Base-by-base conservation (phyloP, 2,888 invertebrate genomes). In the Belgica antarctica region DNA sequence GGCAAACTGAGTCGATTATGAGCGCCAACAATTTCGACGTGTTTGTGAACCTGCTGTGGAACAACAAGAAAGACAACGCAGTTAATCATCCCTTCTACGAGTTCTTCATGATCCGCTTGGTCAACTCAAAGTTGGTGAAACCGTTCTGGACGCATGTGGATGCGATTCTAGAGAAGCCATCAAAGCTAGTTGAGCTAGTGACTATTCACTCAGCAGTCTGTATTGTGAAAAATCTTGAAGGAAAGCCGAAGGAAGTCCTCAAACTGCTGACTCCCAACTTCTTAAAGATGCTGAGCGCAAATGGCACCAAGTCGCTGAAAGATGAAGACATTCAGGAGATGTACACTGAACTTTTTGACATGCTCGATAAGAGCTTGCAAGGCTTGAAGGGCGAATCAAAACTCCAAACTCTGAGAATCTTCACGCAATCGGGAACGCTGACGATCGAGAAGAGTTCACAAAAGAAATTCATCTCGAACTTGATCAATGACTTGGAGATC, bases 391-490 rank as follows among this genome's bases (percentile, higher is more conserved):
- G 31, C 8, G 25, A 57, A 7, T 15, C 24, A 7, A 70, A 70
- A 12, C 79, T 89, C 1, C 79, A 81, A 7, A 81, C 86, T 2
- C 77, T 91, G 36, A 85, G 85, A 71, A 87, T 85, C 74, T 77
- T 91, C 1, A 79, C 89, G 8, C 81, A 85, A 76, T 89, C 89
- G 0, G 89, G 90, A 2, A 86, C 86, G 74, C 84, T 90, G 72
- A 86, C 87, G 78, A 87, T 90, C 72, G 89, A 89, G 75, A 89
- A 89, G 79, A 85, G 86, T 46, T 61, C 59, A 3, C 25, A 10
- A 4, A 70, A 70, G 12, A 70, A 70, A 4, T 70, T 70, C 25
- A 70, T 70, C 8, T 36, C 70, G 25, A 70, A 70, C 41, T 8
- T 70, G 12, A 61, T 70, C 5, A 70, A 70, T 22, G 15, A 59